Base-by-base conservation (phyloP, 1,140 invertebrate species). In the Hypothenemus hampei region DNA sequence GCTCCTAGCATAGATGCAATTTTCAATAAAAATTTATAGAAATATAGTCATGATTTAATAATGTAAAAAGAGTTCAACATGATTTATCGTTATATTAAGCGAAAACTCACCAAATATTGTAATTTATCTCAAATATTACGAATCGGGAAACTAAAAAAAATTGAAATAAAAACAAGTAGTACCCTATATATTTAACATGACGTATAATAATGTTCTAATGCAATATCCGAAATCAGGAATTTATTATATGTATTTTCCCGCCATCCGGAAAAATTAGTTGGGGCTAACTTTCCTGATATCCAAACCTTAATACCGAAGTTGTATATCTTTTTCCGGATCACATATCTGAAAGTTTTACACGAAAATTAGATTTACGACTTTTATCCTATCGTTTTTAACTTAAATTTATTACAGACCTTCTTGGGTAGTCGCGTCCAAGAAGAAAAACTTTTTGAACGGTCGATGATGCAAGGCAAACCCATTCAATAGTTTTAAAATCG, bases 351-450 rank as follows among this genome's bases (percentile, higher is more conserved):
- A 49, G 33, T 49, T 49, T 39, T 49, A 39, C 24, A 24, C 16
- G 47, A 49, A 39, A 39, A 49, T 49, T 49, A 39, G 47, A 49
- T 49, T 49, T 49, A 49, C 47, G 33, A 23, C 47, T 49, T 36
- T 39, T n/a, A 20, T n/a, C 19, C 33, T 39, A 49, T 39, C 33
- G 33, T 49, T 49, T 26, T 47, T 35, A 39, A 23, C n/a, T 24
- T 24, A 49, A 49, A 49, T 49, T 49, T 49, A 49, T 49, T 49
- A 18, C 22, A n/a, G 35, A 18, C 24, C 39, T 49, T 49, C 20
- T 26, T 49, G 45, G 8, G 20, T 22, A 11, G 35, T 10, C 10
- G 7, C 10, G 7, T 7, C 1, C 16, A 41, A 41, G 8, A 8
- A n/a, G n/a, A n/a, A n/a, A n/a, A n/a, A n/a, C n/a, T 26, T 44